Evolutionary conservation across 92 coral and sea anemone genomes (phyloP).

Genomic region (Parazoanthus darwini): DNA sequence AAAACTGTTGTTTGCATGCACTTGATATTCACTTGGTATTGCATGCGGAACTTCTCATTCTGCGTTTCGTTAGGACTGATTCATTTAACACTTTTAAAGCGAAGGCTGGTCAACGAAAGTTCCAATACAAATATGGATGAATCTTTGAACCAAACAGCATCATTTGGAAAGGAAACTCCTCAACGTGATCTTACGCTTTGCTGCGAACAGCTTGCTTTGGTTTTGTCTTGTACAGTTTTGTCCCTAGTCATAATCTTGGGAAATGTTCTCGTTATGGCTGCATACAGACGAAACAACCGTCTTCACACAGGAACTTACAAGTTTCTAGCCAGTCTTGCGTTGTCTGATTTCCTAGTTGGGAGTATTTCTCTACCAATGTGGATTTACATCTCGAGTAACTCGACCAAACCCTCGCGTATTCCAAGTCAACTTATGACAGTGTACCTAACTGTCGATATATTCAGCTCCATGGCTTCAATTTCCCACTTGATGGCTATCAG

Average conservation of each 20-base stretch:
- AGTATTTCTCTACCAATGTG: slow-evolving; percentile 29
- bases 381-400: slow-evolving; percentile 24
- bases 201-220: slow-evolving; percentile 5
- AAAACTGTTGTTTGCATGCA: not conserved
- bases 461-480: slow-evolving; percentile 40
- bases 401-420: not conserved
- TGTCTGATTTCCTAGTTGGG: slow-evolving; percentile 35
- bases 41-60: not conserved
- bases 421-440: not conserved
- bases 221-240: not conserved
- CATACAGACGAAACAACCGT: slow-evolving; percentile 20
- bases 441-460: slow-evolving; percentile 22
- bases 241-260: slow-evolving; percentile 20
- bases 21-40: not conserved
- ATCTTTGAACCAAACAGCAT: not conserved
- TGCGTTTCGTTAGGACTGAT: not conserved
- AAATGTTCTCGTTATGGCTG: slow-evolving; percentile 33
- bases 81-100: not conserved
- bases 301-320: slow-evolving; percentile 38
- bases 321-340: slow-evolving; percentile 31
- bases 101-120: not conserved
- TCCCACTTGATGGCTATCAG: slow-evolving; percentile 41
- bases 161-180: not conserved
- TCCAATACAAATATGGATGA: not conserved
- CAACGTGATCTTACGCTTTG: not conserved